Evolutionary conservation across 1,140 invertebrate genomes (phyloP).

Genomic region (Drosophila santomea): DNA sequence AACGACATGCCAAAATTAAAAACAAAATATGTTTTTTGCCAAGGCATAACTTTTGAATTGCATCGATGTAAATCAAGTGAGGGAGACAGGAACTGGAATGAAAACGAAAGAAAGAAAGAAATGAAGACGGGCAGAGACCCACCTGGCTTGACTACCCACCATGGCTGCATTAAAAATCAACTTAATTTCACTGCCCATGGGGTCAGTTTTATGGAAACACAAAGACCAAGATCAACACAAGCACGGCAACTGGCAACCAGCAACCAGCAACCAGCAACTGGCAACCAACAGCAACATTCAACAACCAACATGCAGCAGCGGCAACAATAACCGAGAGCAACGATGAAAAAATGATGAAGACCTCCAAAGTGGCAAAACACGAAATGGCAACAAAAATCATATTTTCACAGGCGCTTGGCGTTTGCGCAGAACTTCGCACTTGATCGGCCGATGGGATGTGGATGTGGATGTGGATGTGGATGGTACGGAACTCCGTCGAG

Average conservation of each 20-base stretch:
- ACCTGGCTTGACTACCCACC: conserved; percentile 68
- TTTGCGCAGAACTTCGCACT: conserved; percentile 83
- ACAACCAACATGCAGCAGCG: conserved; percentile 29
- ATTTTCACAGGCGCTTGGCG: conserved; percentile 82
- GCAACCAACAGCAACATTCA: conserved; percentile 12
- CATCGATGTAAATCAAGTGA: conserved; percentile 30
- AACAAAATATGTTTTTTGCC: not conserved
- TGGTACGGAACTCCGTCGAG: conserved; percentile 21
- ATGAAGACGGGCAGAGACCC: conserved; percentile 23
- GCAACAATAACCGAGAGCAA: conserved; percentile 37
- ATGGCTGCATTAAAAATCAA: conserved; percentile 80
- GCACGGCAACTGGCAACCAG: conserved; percentile 32
- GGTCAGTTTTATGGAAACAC: conserved; percentile 51
- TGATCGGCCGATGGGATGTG: conserved; percentile 41
- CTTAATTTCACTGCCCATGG: conserved; percentile 62
- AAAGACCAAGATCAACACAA: conserved; percentile 43
- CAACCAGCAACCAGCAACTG: conserved; percentile 24
- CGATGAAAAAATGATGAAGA: conserved; percentile 61
- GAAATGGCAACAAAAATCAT: conserved; percentile 74
- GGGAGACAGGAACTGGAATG: conserved; percentile 8
- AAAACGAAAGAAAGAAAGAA: not conserved
- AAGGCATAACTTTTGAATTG: conserved; percentile 1
- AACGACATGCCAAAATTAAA: not conserved
- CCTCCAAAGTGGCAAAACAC: conserved; percentile 74
- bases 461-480: conserved; percentile 1